phyloP scores from a whole-genome alignment of 2,113 vertebrate genomes.

The Pygoscelis antarcticus region DNA sequence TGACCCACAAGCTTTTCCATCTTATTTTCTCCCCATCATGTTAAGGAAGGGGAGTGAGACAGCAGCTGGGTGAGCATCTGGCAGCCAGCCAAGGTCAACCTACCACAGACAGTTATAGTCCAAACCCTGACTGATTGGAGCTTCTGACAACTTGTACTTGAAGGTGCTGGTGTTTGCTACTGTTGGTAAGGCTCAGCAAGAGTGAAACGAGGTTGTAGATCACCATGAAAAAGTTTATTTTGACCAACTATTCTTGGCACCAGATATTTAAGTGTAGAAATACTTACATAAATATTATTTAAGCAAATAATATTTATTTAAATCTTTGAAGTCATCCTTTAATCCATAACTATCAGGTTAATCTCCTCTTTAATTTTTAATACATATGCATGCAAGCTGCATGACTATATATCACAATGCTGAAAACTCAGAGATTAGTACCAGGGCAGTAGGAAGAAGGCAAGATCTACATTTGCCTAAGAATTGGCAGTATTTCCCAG shows the following conservation, averaged over 20 bases:
- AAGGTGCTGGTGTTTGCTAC: background rate
- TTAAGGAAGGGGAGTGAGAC: background rate
- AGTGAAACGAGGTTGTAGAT: background rate
- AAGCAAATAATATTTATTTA: background rate
- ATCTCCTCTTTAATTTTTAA: background rate
- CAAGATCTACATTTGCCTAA: background rate
- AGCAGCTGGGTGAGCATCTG: background rate
- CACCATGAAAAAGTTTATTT: background rate
- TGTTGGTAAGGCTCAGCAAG: background rate
- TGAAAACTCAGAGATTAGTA: background rate
- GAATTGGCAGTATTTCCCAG: background rate
- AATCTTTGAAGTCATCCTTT: background rate
- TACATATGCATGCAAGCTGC: background rate
- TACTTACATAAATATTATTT: background rate
- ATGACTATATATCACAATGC: rapidly evolving
- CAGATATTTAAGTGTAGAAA: background rate
- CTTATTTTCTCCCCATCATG: background rate
- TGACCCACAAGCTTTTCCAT: background rate
- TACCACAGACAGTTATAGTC: background rate
- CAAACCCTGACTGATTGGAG: background rate
- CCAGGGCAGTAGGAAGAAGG: background rate
- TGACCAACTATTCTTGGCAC: background rate
- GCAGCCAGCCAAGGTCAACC: background rate
- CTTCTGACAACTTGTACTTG: background rate
- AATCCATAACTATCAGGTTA: background rate